Conservation (phyloP, 2,797 vertebrate species). For the Melanotaenia parkinsoni region DNA sequence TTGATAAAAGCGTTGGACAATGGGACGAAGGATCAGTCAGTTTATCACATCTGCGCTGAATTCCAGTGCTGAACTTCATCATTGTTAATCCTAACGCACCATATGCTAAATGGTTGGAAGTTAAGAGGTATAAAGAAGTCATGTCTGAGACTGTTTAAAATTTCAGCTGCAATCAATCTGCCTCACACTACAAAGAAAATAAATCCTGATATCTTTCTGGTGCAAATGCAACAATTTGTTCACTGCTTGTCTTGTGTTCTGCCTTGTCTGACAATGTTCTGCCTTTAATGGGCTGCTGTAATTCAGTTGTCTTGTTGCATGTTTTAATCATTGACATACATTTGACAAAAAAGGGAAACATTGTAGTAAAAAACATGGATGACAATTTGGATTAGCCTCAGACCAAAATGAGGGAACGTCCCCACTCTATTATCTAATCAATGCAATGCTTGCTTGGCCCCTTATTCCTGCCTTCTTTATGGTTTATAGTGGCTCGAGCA, state of each 20-base stretch:
- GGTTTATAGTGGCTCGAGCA: slow-evolving; percentile 25
- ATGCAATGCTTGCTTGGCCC: slow-evolving; percentile 20
- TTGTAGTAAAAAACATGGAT: slow-evolving; percentile 7
- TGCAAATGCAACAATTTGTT: slow-evolving; percentile 65
- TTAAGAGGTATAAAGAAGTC: slow-evolving; percentile 52
- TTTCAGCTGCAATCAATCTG: slow-evolving; percentile 65
- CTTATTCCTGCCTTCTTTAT: slow-evolving; percentile 10
- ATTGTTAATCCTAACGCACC: slow-evolving; percentile 63
- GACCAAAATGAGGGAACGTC: slow-evolving; percentile 1
- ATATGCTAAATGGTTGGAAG: slow-evolving; percentile 57
- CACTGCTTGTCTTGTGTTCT: slow-evolving; percentile 59
- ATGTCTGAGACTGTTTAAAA: slow-evolving; percentile 43
- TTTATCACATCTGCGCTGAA: slow-evolving; percentile 65
- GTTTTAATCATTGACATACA: slow-evolving; percentile 60
- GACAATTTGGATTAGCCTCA: background rate
- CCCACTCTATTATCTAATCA: slow-evolving; percentile 8
- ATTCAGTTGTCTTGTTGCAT: slow-evolving; percentile 55
- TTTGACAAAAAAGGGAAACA: slow-evolving; percentile 44
- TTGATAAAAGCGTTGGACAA: slow-evolving; percentile 73
- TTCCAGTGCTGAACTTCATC: slow-evolving; percentile 51
- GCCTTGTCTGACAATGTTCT: slow-evolving; percentile 46
- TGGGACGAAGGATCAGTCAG: slow-evolving; percentile 68
- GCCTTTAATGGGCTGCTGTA: slow-evolving; percentile 61
- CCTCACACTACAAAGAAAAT: slow-evolving; percentile 64
- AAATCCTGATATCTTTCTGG: slow-evolving; percentile 60